Base-by-base conservation (phyloP, 2,113 vertebrate species). In the Hystrix brachyura region DNA sequence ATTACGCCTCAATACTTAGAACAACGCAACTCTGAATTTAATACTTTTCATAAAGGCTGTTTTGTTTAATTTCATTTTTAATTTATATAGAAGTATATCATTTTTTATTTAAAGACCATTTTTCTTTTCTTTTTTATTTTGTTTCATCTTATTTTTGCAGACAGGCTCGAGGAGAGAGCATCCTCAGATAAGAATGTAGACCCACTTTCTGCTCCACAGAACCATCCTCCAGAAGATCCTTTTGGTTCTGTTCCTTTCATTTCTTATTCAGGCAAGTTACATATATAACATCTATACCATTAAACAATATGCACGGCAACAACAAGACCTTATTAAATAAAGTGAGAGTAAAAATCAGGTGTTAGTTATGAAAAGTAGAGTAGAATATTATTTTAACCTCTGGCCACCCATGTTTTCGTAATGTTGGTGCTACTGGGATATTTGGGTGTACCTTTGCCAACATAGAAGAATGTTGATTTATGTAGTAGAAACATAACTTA, bases 201-300 rank as follows among this genome's bases (percentile, higher is more conserved):
- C 92, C 88, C 95, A 87, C 98, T 94, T 97, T 98, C 98, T 96
- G 98, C 98, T 97, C 96, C 98, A 96, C 98, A 98, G 96, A 99
- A 98, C 97, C 99, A 98, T 96, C 98, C 97, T 95, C 98, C 99
- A 34, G 99, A 99, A 98, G 99, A 99, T 98, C 99, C 99, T 87
- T 99, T 99, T 97, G 99, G 99, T 98, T 99, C 99, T 87, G 98
- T 99, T 97, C 99, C 99, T 92, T 99, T 99, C 97, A 98, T 99
- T 99, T 99, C 99, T 98, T 99, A 98, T 97, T 98, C 99, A 99
- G 99, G 99, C 99, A 99, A 99, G 99, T 99, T 99, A 98, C 95
- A 94, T 67, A 83, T 93, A 94, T 98, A 96, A 96, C 97, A 46
- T 91, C 87, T 57, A 98, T 96, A 78, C 96, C 55, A 43, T 86